Percentiles rank a stretch among this genome's conserved stretches.
These are phyloP conservation scores for Sebastes umbrosus DNA, from an alignment of 2,797 vertebrate genomes.

Conservation along the genomic window DNA sequence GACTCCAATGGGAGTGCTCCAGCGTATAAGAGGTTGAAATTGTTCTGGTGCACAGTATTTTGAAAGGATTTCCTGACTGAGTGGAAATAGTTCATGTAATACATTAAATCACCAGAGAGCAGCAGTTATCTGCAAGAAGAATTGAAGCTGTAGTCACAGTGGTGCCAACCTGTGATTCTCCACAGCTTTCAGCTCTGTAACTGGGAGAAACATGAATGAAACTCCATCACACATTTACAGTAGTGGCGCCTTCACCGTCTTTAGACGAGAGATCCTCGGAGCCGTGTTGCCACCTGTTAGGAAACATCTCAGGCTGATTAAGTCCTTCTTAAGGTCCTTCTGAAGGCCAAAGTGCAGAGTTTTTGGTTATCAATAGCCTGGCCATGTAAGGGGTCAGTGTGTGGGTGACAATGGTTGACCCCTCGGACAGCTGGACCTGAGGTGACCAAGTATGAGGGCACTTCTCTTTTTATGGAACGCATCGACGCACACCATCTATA, in stretches of 20 bases:
- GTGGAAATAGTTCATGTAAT: neutral
- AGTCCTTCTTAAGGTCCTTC: slow-evolving; percentile 35
- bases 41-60: neutral
- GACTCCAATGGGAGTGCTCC: neutral
- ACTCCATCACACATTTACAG: neutral
- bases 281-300: slow-evolving; percentile 54
- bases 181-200: slow-evolving; percentile 13
- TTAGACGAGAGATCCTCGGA: slow-evolving; percentile 15
- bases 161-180: neutral
- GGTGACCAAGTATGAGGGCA: neutral
- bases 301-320: slow-evolving; percentile 49
- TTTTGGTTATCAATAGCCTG: slow-evolving; percentile 71
- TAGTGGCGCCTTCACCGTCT: neutral
- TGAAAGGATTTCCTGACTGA: neutral
- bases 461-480: slow-evolving; percentile 66
- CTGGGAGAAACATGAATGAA: neutral
- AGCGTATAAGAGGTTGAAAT: neutral
- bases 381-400: slow-evolving; percentile 54
- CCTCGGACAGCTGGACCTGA: slow-evolving; percentile 61
- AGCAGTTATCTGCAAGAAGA: neutral
- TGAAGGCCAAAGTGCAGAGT: slow-evolving; percentile 47
- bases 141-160: neutral
- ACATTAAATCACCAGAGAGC: neutral
- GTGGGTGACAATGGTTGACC: slow-evolving; percentile 52
- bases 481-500: slow-evolving; percentile 22